Evolutionary conservation across 2,797 vertebrate genomes (phyloP), one percentile per base, ranked within the genome.

Genomic region (Saxicola maurus): DNA sequence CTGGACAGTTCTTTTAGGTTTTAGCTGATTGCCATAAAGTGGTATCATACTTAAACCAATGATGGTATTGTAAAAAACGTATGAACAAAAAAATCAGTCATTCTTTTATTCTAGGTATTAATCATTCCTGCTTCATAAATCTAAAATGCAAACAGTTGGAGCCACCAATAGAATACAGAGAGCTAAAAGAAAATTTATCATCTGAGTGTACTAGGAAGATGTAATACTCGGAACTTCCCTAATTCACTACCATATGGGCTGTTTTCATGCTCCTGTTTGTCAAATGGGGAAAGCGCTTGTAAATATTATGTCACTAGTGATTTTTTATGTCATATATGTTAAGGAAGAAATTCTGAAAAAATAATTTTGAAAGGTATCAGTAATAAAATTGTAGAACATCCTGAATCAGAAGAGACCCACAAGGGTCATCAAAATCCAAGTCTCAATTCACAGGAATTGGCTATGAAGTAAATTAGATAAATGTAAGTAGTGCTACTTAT

Each of bases 231-330:
- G 24, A 48, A 65, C 11, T 78, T 75, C 13, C 8, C 2, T 14
- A 55, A 25, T 35, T 84, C 15, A 16, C 9, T 62, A 67, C 40
- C 21, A 71, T 67, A 62, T 27, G 13, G 1, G 3, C 11, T 59
- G 10, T 0, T 79, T 48, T 53, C 5, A 3, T 57, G 8, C 0
- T 0, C 3, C 2, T 55, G 1, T 13, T 53, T 86, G 33, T 72
- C 21, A 25, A 16, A 38, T 27, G 10, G 38, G 19, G 9, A 38
- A 65, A 46, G 21, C 57, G 7, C n/a, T 40, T 4, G 2, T n/a
- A 11, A 45, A 6, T 30, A 25, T 14, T 25, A 46, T 33, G 5
- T 12, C 10, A 46, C 27, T 33, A 13, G 5, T n/a, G 42, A 28
- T 30, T 37, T 78, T 46, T 1, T 1, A 71, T 86, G 43, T 53